These are phyloP conservation scores for Mormyrus lacerda DNA, from an alignment of 2,113 vertebrate species.

Conservation along the genomic window DNA sequence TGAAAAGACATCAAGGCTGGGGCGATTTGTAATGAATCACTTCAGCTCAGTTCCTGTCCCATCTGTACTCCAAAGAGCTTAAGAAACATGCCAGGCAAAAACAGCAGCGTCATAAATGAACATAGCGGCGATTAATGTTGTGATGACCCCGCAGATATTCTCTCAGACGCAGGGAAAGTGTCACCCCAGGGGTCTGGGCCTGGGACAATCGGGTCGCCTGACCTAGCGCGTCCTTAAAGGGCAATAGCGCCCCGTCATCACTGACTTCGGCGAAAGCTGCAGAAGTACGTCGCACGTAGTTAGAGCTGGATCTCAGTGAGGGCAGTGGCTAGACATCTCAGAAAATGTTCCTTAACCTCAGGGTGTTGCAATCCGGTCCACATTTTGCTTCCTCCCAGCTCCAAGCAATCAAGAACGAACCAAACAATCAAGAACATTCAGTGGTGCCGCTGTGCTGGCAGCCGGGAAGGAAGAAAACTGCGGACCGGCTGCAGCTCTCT, in stretches of 20 bases:
- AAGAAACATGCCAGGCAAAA: not conserved
- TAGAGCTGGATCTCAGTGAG: not conserved
- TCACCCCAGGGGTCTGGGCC: not conserved
- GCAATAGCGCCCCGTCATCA: not conserved
- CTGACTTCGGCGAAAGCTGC: not conserved
- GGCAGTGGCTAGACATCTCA: not conserved
- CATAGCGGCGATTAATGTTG: not conserved
- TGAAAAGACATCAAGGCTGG: not conserved
- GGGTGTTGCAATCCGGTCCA: not conserved
- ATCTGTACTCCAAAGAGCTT: not conserved
- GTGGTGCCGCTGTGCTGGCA: not conserved
- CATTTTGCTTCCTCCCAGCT: not conserved
- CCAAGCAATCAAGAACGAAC: not conserved
- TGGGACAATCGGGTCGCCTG: not conserved
- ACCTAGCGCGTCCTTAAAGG: not conserved
- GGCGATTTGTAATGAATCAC: not conserved
- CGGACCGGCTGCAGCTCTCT: not conserved
- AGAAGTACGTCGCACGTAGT: not conserved
- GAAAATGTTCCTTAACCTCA: not conserved
- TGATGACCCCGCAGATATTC: not conserved
- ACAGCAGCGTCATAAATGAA: not conserved
- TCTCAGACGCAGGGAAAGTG: not conserved
- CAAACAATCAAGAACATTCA: not conserved
- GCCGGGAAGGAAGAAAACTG: not conserved
- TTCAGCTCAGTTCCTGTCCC: not conserved